Evolutionary conservation across 2,888 invertebrate species (phyloP).

Genomic region (Lasiommata megera): DNA sequence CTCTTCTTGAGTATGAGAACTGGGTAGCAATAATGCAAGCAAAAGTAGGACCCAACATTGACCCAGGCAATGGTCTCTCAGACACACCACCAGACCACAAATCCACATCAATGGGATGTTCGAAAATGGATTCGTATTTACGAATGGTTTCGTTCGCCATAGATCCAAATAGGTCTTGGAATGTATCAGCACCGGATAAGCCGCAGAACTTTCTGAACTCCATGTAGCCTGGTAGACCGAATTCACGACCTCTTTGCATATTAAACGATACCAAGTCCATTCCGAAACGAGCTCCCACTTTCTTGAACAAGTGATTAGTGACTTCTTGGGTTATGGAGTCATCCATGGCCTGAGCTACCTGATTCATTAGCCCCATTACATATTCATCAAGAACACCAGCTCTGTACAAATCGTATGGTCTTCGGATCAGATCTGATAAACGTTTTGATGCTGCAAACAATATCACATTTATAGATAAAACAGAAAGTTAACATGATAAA

Average conservation of each 20-base stretch:
- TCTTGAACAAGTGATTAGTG: slow-evolving; percentile 95
- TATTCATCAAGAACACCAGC: slow-evolving; percentile 96
- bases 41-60: slow-evolving; percentile 96
- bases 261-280: slow-evolving; percentile 96
- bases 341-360: slow-evolving; percentile 97
- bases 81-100: slow-evolving; percentile 97
- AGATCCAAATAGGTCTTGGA: slow-evolving; percentile 90
- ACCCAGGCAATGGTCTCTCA: slow-evolving; percentile 93
- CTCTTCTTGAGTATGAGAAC: slow-evolving; percentile 92
- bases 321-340: slow-evolving; percentile 95
- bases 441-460: slow-evolving; percentile 88
- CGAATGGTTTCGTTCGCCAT: slow-evolving; percentile 94
- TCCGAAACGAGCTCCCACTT: slow-evolving; percentile 88
- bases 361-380: slow-evolving; percentile 95
- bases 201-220: slow-evolving; percentile 96
- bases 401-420: slow-evolving; percentile 94
- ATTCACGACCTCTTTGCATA: slow-evolving; percentile 95
- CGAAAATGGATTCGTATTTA: slow-evolving; percentile 91
- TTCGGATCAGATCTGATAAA: slow-evolving; percentile 91
- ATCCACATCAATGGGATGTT: slow-evolving; percentile 95
- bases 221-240: slow-evolving; percentile 95
- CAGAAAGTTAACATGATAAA: too few species aligned
- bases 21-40: slow-evolving; percentile 96
- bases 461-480: neutral
- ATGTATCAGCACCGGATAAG: slow-evolving; percentile 87